Evolutionary conservation across 2,113 vertebrate species (phyloP), one percentile per base, ranked within the genome.

Genomic region (Ancistrus triradiatus): DNA sequence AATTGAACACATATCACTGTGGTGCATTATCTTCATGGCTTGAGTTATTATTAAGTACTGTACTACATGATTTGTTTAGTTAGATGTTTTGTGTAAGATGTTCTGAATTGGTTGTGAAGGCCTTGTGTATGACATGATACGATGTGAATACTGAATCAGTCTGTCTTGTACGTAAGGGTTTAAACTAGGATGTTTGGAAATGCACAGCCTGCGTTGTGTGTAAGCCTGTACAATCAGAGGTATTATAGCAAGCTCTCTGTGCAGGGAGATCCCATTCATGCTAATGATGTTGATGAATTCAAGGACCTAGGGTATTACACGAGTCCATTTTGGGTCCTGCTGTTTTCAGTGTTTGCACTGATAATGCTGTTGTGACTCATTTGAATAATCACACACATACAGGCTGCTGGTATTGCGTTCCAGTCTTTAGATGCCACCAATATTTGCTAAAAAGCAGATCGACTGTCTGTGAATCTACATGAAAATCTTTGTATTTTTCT

Each of bases 301-400:
- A 18, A 37, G 47, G 28, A 11, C 42, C 27, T n/a, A 11, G 27
- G 22, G 37, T 17, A 7, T 43, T 18, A 19, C 24, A 28, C 11
- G 25, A 19, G 25, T 53, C 25, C 14, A 9, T 31, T 44, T 15
- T 52, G 37, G 25, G 37, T 21, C 49, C 8, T 19, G 11, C 15
- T 13, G 7, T 18, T 53, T 40, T 43, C 33, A 40, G 9, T 24
- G 59, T 22, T 50, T 35, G 31, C 44, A 25, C 18, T 37, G 13
- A 18, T 25, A 51, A 51, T 63, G 21, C 22, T 40, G 35, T 5
- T 10, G 22, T 21, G 13, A 42, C 22, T 19, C 2, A 40, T 52
- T 63, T 28, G 31, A 42, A 63, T 52, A 52, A 48, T 42, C 15
- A 50, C 19, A 15, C 15, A 53, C 25, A 21, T 17, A 33, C n/a